Conservation (phyloP, 2,113 vertebrate species). For the Saguinus imperator region DNA sequence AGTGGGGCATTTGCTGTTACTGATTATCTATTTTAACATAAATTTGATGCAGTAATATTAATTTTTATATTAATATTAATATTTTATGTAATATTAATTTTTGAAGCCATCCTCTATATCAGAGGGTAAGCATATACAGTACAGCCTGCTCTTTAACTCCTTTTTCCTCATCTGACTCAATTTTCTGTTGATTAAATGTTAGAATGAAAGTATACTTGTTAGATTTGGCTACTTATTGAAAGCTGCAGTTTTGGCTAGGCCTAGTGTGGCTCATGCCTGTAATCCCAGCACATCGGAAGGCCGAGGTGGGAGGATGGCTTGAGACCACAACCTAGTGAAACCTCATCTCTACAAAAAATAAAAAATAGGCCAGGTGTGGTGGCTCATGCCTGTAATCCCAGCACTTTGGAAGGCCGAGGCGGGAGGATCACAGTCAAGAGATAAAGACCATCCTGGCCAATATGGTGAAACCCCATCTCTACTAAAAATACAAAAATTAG, state of each 20-base stretch:
- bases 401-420: no score
- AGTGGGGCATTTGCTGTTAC: neutral
- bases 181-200: conserved; percentile 39
- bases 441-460: no score
- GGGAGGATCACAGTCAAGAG: no score
- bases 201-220: conserved; percentile 4
- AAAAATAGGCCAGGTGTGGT: no score
- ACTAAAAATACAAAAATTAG: no score
- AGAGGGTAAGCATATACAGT: neutral
- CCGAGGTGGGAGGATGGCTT: no score
- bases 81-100: neutral
- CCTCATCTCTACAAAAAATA: no score
- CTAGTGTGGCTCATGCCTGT: no score
- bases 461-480: no score
- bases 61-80: neutral
- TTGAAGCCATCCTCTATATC: neutral
- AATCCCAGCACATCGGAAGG: no score
- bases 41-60: neutral
- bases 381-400: no score
- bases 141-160: neutral
- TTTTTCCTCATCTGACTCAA: conserved; percentile 23
- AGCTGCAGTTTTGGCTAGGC: neutral
- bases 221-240: neutral
- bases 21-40: neutral
- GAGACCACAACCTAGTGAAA: no score